These are phyloP conservation scores for human DNA, from an alignment of 2,113 vertebrate species.

Conservation along the genomic window DNA sequence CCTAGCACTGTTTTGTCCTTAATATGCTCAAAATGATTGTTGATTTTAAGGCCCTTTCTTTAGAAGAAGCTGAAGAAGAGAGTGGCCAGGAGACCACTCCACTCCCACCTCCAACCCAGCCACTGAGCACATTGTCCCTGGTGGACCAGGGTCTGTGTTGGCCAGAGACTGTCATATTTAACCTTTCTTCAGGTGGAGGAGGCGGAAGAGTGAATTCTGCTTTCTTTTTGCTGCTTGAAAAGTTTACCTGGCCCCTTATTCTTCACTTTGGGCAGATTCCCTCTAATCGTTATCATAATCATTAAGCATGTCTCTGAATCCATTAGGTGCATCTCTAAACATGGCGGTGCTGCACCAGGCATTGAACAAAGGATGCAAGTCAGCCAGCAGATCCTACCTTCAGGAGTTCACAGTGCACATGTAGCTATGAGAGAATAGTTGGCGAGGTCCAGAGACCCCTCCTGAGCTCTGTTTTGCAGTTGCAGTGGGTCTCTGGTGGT, in stretches of 20 bases:
- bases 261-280: background rate
- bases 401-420: background rate
- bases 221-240: background rate
- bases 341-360: fast-evolving
- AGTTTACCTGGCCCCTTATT: background rate
- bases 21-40: background rate
- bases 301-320: background rate
- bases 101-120: no score
- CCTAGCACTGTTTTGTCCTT: background rate
- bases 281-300: background rate
- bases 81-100: background rate
- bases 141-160: no score
- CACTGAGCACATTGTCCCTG: background rate
- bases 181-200: background rate
- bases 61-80: background rate
- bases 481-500: no score
- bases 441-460: fast-evolving
- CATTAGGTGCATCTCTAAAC: background rate
- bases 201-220: fast-evolving
- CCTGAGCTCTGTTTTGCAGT: fast-evolving
- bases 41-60: background rate
- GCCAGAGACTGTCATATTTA: background rate
- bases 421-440: background rate
- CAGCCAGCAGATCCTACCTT: background rate
- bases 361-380: background rate